Conservation (phyloP, 2,888 invertebrate species). For the Physocephala rufipes region DNA sequence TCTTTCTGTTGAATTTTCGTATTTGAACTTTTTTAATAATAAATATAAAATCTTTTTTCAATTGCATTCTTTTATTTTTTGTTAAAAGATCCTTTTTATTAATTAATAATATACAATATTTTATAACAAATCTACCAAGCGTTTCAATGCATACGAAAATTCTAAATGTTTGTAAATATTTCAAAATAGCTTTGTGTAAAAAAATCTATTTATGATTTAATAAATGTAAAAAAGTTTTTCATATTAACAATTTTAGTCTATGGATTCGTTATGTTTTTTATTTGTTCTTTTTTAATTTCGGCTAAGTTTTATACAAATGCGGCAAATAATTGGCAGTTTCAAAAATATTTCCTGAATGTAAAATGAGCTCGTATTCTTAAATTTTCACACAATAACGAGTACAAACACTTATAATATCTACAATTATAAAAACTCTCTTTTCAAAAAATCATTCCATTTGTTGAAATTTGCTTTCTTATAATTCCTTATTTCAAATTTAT, state of each 20-base stretch:
- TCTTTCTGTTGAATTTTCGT: neutral
- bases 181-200: neutral
- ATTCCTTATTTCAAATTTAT: neutral
- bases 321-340: constrained; percentile 28
- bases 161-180: constrained; percentile 10
- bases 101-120: neutral
- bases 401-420: neutral
- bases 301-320: constrained; percentile 22
- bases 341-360: neutral
- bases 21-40: neutral
- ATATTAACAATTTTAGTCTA: no score
- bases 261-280: neutral
- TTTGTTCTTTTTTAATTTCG: neutral
- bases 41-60: neutral
- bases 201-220: constrained; percentile 3
- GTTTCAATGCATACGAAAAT: constrained; percentile 26
- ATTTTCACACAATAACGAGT: neutral
- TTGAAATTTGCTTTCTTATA: neutral
- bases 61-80: neutral
- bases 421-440: neutral
- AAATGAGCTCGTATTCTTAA: neutral
- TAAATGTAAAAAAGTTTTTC: constrained; percentile 11
- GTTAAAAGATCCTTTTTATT: constrained; percentile 4
- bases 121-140: constrained; percentile 13
- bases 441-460: neutral